Base-by-base conservation (phyloP, 37 sponge, comb jelly and placozoan species). In the Eunapius fragilis region DNA sequence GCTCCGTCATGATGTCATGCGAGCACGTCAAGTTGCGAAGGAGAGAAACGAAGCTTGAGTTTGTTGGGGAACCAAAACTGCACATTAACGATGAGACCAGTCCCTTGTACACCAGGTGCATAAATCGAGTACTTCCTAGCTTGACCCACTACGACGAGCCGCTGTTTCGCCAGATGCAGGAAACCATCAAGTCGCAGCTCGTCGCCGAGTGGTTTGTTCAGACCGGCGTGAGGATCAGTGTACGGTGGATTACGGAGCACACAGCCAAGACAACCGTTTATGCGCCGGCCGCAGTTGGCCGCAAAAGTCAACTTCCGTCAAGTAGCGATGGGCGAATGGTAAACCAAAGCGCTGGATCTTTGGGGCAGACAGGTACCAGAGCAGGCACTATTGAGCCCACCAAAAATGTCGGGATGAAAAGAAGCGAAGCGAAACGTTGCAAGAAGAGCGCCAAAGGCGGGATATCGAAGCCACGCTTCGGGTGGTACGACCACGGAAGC, bases 131-230 rank as follows among this genome's bases (percentile, higher is more conserved):
- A 0, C 86, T 71, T 32, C 71, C 26, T 31, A 77, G 67, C 68
- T 3, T 89, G 9, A 85, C 90, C 34, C 78, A 85, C 25, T 32
- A 89, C 45, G 90, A 85, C 36, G 90, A 89, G 85, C 90, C 90
- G 38, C 72, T 50, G 14, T 89, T 89, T 35, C 72, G 77, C 2
- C 84, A 89, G 69, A 70, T 89, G 75, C 41, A 78, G 26, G 90
- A 89, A 25, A 4, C 85, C 3, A 6, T 70, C 28, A 89, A 89
- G 72, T 31, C 85, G 37, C 26, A 79, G 0, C 73, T 89, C 11
- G 80, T 70, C 13, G 80, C 71, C 33, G 85, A 84, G 74, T 89
- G 90, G 90, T 68, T 89, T 4, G 33, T 72, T 5, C 37, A 78
- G 45, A 69, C 76, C 27, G 81, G 81, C 10, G 70, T 86, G 7